These are phyloP conservation scores for Aplysina aerophoba DNA, from an alignment of 37 sponge, comb jelly and placozoan species.

Conservation along the genomic window DNA sequence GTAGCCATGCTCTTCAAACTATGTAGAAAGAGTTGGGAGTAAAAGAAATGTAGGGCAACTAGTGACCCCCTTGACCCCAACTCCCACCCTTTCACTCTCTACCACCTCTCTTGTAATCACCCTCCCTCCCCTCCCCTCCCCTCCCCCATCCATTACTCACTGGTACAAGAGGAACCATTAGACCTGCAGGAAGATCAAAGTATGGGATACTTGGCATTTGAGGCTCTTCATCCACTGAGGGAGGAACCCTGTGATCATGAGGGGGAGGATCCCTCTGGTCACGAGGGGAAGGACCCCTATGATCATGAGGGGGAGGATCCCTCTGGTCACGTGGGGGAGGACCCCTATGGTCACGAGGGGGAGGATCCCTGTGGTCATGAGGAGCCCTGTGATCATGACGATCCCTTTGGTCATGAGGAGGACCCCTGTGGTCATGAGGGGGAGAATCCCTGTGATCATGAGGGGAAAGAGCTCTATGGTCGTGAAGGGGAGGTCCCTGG, in stretches of 20 bases:
- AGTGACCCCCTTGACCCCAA: too few relatives aligned
- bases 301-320: slow-evolving; percentile 15
- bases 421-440: slow-evolving; percentile 4
- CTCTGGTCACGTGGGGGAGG: slow-evolving; percentile 11
- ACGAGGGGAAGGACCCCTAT: neutral
- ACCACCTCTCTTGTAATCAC: too few relatives aligned
- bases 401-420: neutral
- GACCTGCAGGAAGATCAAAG: slow-evolving; percentile 97
- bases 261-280: slow-evolving; percentile 31
- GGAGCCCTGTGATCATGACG: neutral
- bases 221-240: slow-evolving; percentile 9
- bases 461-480: neutral
- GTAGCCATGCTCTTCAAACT: slow-evolving; percentile 86
- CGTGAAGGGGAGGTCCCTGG: neutral
- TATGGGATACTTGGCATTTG: slow-evolving; percentile 72
- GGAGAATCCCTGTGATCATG: slow-evolving; percentile 16
- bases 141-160: slow-evolving; percentile 50
- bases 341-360: neutral
- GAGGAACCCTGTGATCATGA: slow-evolving; percentile 21
- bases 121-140: too few relatives aligned
- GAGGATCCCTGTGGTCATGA: neutral
- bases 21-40: slow-evolving; percentile 1
- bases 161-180: slow-evolving; percentile 84
- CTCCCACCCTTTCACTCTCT: neutral
- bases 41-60: too few relatives aligned